Evolutionary conservation across 2,797 vertebrate species (phyloP).

Genomic region (Petrocephalus schoutedeni): DNA sequence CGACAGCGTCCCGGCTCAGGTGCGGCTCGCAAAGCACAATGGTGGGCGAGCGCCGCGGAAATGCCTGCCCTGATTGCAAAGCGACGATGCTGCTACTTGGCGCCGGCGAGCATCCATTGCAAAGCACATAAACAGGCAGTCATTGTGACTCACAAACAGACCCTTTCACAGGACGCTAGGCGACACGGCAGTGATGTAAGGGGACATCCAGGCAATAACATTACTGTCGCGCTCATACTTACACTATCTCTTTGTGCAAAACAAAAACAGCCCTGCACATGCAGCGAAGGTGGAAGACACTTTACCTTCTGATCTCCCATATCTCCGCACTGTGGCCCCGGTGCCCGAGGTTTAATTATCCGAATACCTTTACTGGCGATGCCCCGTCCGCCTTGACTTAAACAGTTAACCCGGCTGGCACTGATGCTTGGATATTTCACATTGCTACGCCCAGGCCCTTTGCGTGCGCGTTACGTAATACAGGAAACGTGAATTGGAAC

Average conservation of each 20-base stretch:
- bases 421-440: conserved; percentile 66
- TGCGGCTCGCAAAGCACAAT: neutral
- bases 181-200: neutral
- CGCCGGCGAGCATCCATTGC: neutral
- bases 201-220: neutral
- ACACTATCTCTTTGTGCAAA: neutral
- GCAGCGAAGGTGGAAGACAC: neutral
- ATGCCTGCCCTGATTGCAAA: neutral
- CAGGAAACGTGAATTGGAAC: conserved; percentile 22
- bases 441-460: conserved; percentile 53
- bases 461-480: conserved; percentile 49
- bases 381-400: conserved; percentile 25
- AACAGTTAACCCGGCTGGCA: conserved; percentile 47
- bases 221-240: neutral
- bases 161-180: neutral
- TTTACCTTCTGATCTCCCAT: conserved; percentile 74
- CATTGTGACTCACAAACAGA: neutral
- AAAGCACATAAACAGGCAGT: neutral
- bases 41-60: neutral
- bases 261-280: neutral
- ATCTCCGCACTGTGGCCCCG: conserved; percentile 37
- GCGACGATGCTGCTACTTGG: neutral
- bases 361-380: conserved; percentile 31
- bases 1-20: neutral
- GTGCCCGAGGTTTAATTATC: conserved; percentile 33